Base-by-base conservation (phyloP, 2,888 invertebrate species). In the Thymelicus lineola region DNA sequence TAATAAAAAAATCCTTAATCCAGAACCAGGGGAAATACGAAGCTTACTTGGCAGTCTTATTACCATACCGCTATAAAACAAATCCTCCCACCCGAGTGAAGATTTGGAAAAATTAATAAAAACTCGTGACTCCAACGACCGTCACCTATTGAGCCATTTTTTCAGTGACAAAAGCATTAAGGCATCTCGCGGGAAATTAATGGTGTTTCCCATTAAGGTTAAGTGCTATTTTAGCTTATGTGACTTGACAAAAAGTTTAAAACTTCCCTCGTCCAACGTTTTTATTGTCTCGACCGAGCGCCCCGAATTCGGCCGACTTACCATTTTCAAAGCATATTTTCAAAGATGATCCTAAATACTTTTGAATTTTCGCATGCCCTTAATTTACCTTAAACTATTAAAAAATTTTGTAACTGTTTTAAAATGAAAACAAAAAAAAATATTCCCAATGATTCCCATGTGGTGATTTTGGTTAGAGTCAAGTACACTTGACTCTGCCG, bases 211-310 rank as follows among this genome's bases (percentile, higher is more conserved):
- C 86, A 89, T 90, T 90, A 89, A 87, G 88, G 88, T 87, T 88
- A 88, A 90, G 89, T 90, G 88, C 85, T 86, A 86, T 88, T 88
- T 88, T 86, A 85, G 87, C 83, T 87, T 83, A 86, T 88, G 87
- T 89, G 88, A 88, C 88, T 89, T 87, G 86, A 83, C 86, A 83
- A 82, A 89, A 89, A 89, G 85, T 86, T 82, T 73, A 74, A 77
- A 87, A 85, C 77, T 87, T 82, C 61, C 75, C 74, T 76, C 76
- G 55, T 46, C 36, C 57, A 62, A 36, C 57, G 78, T 80, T 79
- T 84, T 84, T 84, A 77, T 79, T 80, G 80, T 79, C 77, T 73
- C 73, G 69, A 71, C 68, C 72, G 77, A 58, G 55, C n/a, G 9
- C 14, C 35, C 4, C 10, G 15, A 35, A 28, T 55, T 55, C 28